These are phyloP conservation scores for Thomomys bottae DNA, from an alignment of 2,113 vertebrate genomes.

Conservation along the genomic window DNA sequence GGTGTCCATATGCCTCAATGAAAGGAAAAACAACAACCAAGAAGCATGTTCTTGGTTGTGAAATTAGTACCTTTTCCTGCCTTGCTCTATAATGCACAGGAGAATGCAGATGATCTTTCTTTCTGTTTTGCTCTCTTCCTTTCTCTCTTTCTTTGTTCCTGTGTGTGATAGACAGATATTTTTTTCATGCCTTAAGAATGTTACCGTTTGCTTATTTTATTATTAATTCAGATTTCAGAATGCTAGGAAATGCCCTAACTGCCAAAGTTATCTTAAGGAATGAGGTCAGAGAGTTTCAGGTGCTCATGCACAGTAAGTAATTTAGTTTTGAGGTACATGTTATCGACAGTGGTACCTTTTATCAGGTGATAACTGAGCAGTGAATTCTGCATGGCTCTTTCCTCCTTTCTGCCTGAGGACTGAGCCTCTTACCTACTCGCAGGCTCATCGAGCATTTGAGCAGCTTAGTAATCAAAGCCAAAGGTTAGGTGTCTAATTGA, in stretches of 20 bases:
- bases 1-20: not conserved
- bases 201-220: not conserved
- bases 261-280: not conserved
- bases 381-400: not conserved
- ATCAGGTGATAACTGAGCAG: not conserved
- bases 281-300: not conserved
- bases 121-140: no score
- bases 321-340: conserved; percentile 11
- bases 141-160: no score
- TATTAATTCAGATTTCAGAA: not conserved
- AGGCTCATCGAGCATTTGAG: conserved; percentile 21
- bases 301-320: not conserved
- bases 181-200: not conserved
- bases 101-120: no score
- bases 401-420: not conserved
- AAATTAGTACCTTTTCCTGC: not conserved
- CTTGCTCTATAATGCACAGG: not conserved
- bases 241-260: conserved; percentile 1
- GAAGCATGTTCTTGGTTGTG: not conserved
- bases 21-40: not conserved
- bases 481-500: conserved; percentile 62
- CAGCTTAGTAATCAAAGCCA: conserved; percentile 56
- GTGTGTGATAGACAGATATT: not conserved
- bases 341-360: not conserved
- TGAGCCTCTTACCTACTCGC: not conserved